Percentiles rank a stretch among this genome's conserved stretches.
Conservation (phyloP, 2,797 vertebrate genomes). For the Pangasius larnaudii region DNA sequence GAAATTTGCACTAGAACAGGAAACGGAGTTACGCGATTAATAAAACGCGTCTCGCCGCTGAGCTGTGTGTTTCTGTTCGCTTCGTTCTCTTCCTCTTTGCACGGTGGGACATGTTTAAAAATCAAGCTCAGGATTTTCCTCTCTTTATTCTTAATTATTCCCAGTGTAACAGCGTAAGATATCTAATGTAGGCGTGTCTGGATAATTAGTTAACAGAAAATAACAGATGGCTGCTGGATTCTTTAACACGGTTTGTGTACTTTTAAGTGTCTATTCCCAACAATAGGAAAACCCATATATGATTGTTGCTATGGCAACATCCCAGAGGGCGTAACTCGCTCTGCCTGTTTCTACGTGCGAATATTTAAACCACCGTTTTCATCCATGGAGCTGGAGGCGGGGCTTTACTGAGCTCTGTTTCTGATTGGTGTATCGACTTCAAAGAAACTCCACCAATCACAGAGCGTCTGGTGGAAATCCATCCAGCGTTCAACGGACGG, state of each 20-base stretch:
- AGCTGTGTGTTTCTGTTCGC: background rate
- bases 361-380: background rate
- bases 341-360: no score
- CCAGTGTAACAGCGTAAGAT: background rate
- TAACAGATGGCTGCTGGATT: background rate
- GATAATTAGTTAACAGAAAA: background rate
- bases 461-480: background rate
- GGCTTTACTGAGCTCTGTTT: background rate
- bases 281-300: background rate
- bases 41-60: background rate
- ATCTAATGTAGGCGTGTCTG: background rate
- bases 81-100: background rate
- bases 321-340: background rate
- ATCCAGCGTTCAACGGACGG: background rate
- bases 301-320: background rate
- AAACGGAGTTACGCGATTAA: background rate
- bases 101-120: background rate
- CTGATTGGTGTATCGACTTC: background rate
- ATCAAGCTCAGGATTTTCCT: slow-evolving; percentile 1
- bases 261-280: background rate
- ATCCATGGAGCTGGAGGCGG: background rate
- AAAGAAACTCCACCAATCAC: background rate
- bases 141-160: background rate
- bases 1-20: background rate
- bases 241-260: background rate